These are phyloP conservation scores for Drosophila mercatorum DNA, from an alignment of 2,888 invertebrate genomes.

Conservation along the genomic window DNA sequence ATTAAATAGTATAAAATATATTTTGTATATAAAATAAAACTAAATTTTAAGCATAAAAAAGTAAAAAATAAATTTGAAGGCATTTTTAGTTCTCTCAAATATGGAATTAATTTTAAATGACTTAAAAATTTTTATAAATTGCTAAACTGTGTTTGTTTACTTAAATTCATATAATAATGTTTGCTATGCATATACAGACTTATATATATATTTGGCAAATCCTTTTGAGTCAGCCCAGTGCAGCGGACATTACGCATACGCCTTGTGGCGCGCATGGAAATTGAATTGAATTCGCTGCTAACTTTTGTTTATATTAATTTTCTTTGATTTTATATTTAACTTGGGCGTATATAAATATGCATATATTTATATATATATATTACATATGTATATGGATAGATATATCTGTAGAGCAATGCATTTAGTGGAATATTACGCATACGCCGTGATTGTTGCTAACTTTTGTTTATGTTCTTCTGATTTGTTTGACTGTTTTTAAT, in stretches of 20 bases:
- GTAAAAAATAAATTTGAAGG: no score
- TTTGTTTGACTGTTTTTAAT: constrained; percentile 30
- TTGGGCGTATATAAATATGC: not conserved
- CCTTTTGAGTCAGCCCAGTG: not conserved
- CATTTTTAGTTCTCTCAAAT: no score
- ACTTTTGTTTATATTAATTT: not conserved
- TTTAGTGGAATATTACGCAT: constrained; percentile 23
- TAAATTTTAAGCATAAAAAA: no score
- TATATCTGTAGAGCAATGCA: not conserved
- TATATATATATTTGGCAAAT: not conserved
- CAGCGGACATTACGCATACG: not conserved
- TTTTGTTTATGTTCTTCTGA: constrained; percentile 17
- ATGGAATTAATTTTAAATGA: no score
- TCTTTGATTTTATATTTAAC: not conserved
- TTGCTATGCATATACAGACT: not conserved
- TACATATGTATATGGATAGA: not conserved
- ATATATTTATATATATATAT: not conserved
- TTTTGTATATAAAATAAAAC: no score
- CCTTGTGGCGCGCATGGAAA: not conserved
- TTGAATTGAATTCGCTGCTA: not conserved
- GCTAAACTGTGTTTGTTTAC: no score
- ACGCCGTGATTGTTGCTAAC: constrained; percentile 19
- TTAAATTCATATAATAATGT: no score
- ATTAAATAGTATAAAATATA: no score
- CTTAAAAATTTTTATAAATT: no score